Evolutionary conservation across 2,888 invertebrate genomes (phyloP).

Genomic region (Cyclophora punctaria): DNA sequence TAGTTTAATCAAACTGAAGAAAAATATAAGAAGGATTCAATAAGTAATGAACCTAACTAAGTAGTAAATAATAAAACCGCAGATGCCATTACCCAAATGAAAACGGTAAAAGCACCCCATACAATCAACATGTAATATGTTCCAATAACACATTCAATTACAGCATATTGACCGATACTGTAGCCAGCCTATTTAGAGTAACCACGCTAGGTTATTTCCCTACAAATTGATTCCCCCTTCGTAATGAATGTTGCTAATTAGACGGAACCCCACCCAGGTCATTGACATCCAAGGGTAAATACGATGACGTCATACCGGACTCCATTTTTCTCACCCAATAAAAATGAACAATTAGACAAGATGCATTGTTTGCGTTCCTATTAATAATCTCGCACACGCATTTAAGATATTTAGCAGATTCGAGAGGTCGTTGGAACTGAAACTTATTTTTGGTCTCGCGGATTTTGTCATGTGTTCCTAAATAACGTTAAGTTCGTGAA

Average conservation of each 20-base stretch:
- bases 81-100: no score
- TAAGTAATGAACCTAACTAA: no score
- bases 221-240: conserved; percentile 23
- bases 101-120: no score
- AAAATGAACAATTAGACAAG: conserved; percentile 48
- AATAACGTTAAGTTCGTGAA: no score
- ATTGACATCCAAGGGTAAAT: conserved; percentile 32
- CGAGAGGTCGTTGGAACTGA: conserved; percentile 43
- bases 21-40: no score
- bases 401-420: conserved; percentile 29
- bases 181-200: conserved; percentile 9
- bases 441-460: conserved; percentile 28
- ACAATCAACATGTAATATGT: no score
- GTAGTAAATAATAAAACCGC: no score
- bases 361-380: conserved; percentile 41
- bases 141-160: conserved; percentile 11
- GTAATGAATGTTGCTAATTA: conserved; percentile 23
- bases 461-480: conserved; percentile 18
- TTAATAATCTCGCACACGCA: conserved; percentile 29
- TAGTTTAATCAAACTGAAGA: no score
- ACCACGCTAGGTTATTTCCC: conserved; percentile 17
- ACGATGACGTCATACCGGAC: conserved; percentile 41
- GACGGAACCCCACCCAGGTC: conserved; percentile 28
- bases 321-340: conserved; percentile 51
- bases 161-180: conserved; percentile 16